Evolutionary conservation across 2,888 invertebrate genomes (phyloP), one percentile per base, ranked within the genome.

Genomic region (Strigamia maritima): DNA sequence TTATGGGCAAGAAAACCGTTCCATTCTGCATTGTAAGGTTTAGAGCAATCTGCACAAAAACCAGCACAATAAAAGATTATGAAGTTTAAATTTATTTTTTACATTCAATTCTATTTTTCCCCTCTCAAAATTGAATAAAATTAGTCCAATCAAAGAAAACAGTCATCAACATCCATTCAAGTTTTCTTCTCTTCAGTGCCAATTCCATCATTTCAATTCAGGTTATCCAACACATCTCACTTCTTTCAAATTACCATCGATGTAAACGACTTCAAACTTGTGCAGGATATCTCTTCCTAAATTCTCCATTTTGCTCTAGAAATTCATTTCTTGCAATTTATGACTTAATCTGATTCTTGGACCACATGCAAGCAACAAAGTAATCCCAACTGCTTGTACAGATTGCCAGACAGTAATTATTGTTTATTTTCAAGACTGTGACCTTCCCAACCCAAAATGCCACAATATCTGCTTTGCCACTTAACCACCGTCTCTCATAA

Each of bases 381-480:
- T 54, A 54, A 54, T 54, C 54, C 54, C 54, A 54, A 54, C 54
- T 54, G 54, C 22, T 54, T 54, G 54, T 54, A 19, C 54, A 54
- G n/a, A 54, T 54, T 54, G 54, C 54, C 3, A 0, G 22, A 19
- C n/a, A 19, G 54, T 54, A 54, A 54, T 54, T 54, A 54, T 54
- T 54, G 54, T 54, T 54, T 54, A 54, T 54, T 54, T 19, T n/a
- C 54, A 54, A 16, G 54, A 22, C 54, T 19, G n/a, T 22, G 54
- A 54, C 54, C 54, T 22, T 44, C 54, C 54, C 19, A 19, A 19
- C 1, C 54, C 0, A 19, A 54, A 54, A 8, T 54, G 54, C 19
- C 54, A 54, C 54, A 54, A 54, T 54, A 54, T 54, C 54, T 19
- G 54, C 7, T 54, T 54, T 19, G 19, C 54, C 54, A 54, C 54